Base-by-base conservation (phyloP, 2,888 invertebrate species). In the Epirrhoe alternata region DNA sequence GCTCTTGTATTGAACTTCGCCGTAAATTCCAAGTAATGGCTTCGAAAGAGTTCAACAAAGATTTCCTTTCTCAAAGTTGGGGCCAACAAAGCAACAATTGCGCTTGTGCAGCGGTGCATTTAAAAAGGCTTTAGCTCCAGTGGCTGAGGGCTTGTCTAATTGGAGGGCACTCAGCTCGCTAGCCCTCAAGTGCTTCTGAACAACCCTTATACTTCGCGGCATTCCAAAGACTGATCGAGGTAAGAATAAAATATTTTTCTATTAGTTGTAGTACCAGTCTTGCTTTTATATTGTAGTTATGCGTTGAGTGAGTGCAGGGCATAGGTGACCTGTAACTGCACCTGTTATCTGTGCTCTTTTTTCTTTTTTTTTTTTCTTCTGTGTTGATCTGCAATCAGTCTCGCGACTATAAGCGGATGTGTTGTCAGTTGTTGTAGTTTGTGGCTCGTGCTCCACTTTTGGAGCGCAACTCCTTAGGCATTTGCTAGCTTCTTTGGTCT, bases 121-220 rank as follows among this genome's bases (percentile, higher is more conserved):
- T 79, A 81, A 82, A 81, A 81, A 78, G 75, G 75, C 78, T 77
- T 77, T 77, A 68, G 62, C 71, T 68, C 71, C 72, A 64, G 64
- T 68, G 50, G 55, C 45, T 42, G 38, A 85, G 87, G 77, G 81
- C 74, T 65, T 69, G 79, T 77, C 86, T 91, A 91, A 91, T 91
- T 91, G 91, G 90, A 91, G 90, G 76, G 85, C 82, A 78, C 90
- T 90, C 81, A 77, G 61, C 72, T 84, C 77, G 68, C 78, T 87
- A 80, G 83, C 86, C 68, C 88, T 88, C 69, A 64, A 75, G 71
- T 69, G 63, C 70, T 81, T 78, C 75, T 80, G 77, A 82, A 86
- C 76, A 49, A 52, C 47, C 47, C 38, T 42, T 33, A 7, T 33
- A 12, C 38, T 12, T 42, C 38, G 38, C 38, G 38, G 38, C 12